Evolutionary conservation across 2,113 vertebrate genomes (phyloP).

Genomic region (Fulmarus glacialis): DNA sequence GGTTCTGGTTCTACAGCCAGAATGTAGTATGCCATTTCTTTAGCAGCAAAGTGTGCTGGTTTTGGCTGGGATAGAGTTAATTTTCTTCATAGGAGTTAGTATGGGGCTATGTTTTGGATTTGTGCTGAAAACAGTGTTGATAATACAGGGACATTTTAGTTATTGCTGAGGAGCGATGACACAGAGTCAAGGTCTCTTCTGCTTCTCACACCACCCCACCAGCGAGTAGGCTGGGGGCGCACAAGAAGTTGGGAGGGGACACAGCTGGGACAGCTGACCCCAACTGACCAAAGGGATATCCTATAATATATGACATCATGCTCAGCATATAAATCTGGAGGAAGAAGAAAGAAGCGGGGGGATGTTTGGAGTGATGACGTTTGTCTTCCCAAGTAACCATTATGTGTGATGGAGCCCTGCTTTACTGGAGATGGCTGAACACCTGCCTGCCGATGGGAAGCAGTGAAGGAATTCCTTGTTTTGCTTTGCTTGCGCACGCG

Average conservation of each 20-base stretch:
- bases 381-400: background rate
- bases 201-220: background rate
- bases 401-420: background rate
- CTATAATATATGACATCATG: background rate
- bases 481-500: rapidly evolving
- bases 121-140: background rate
- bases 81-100: background rate
- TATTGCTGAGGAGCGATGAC: background rate
- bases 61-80: background rate
- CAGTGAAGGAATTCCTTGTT: background rate
- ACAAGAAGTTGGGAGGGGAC: background rate
- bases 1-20: background rate
- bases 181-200: background rate
- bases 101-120: background rate
- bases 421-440: background rate
- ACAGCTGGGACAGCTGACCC: background rate
- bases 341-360: background rate
- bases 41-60: background rate
- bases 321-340: background rate
- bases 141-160: background rate
- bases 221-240: background rate
- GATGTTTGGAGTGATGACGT: rapidly evolving
- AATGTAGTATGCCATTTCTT: background rate
- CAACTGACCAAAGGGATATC: background rate
- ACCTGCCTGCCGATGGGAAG: background rate